These are phyloP conservation scores for Nycticebus coucang DNA, from an alignment of 2,113 vertebrate genomes.

Conservation along the genomic window DNA sequence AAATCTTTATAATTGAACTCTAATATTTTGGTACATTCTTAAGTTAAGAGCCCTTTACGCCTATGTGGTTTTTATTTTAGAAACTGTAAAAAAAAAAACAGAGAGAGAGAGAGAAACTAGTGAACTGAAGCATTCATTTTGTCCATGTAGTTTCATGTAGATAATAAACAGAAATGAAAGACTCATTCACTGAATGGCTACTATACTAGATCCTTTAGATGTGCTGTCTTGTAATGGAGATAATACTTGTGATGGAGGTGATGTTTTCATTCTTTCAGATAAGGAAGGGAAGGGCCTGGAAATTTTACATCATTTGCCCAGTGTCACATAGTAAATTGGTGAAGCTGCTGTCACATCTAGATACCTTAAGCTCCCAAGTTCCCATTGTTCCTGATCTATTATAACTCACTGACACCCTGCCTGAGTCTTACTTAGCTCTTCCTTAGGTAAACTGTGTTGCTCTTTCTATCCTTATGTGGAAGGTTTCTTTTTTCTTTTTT, in stretches of 20 bases:
- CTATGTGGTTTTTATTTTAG: slow-evolving; percentile 14
- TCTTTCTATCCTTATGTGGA: background rate
- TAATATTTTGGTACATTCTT: background rate
- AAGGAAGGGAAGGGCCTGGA: background rate
- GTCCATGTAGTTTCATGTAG: slow-evolving; percentile 6
- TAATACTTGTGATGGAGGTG: background rate
- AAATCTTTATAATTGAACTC: background rate
- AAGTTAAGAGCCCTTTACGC: background rate
- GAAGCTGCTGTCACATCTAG: background rate
- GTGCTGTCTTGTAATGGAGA: background rate
- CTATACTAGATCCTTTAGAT: background rate
- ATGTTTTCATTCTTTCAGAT: background rate
- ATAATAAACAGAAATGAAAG: slow-evolving; percentile 9
- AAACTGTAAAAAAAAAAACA: background rate
- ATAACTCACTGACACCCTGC: background rate
- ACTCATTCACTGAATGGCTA: background rate
- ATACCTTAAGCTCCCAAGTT: background rate
- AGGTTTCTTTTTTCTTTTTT: background rate
- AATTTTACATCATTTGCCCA: background rate
- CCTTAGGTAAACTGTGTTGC: background rate
- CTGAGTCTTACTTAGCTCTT: slow-evolving; percentile 1
- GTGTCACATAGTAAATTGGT: background rate
- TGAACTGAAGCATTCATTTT: background rate
- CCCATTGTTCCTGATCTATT: background rate
- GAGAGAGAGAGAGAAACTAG: background rate